Percentiles rank a stretch among this genome's conserved stretches.
These are phyloP conservation scores for Colossoma macropomum DNA, from an alignment of 2,113 vertebrate species.

Conservation along the genomic window DNA sequence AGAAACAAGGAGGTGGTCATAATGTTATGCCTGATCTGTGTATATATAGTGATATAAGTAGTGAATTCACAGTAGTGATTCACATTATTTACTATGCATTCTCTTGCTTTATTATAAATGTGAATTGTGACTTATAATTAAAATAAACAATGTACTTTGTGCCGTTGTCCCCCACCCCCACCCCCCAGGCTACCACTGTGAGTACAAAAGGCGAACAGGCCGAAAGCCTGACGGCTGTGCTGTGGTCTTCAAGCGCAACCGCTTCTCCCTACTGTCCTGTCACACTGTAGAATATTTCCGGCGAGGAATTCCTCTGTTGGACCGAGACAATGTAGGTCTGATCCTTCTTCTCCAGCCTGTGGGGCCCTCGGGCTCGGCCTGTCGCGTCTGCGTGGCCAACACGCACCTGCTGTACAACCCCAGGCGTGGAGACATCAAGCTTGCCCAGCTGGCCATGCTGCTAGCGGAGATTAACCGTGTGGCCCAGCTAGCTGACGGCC, in stretches of 20 bases:
- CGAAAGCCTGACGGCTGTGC: slow-evolving; percentile 92
- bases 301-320: slow-evolving; percentile 83
- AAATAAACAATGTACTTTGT: too few species aligned
- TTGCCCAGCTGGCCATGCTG: slow-evolving; percentile 93
- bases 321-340: slow-evolving; percentile 95
- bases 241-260: slow-evolving; percentile 86
- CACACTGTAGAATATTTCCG: slow-evolving; percentile 91
- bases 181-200: slow-evolving; percentile 89
- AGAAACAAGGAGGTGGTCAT: too few species aligned
- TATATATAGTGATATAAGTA: too few species aligned
- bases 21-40: too few species aligned
- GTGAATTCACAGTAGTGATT: too few species aligned
- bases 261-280: slow-evolving; percentile 85
- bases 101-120: too few species aligned
- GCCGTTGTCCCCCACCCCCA: too few species aligned
- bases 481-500: slow-evolving; percentile 78
- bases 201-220: slow-evolving; percentile 93
- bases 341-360: slow-evolving; percentile 85
- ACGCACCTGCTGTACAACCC: slow-evolving; percentile 97
- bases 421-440: slow-evolving; percentile 92
- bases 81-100: too few species aligned
- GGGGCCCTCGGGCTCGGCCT: background rate
- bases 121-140: too few species aligned
- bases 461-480: slow-evolving; percentile 88
- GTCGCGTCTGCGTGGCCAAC: slow-evolving; percentile 87